Percentiles rank a stretch among this genome's conserved stretches.
Conservation (phyloP, 2,113 vertebrate genomes). For the Sardina pilchardus region DNA sequence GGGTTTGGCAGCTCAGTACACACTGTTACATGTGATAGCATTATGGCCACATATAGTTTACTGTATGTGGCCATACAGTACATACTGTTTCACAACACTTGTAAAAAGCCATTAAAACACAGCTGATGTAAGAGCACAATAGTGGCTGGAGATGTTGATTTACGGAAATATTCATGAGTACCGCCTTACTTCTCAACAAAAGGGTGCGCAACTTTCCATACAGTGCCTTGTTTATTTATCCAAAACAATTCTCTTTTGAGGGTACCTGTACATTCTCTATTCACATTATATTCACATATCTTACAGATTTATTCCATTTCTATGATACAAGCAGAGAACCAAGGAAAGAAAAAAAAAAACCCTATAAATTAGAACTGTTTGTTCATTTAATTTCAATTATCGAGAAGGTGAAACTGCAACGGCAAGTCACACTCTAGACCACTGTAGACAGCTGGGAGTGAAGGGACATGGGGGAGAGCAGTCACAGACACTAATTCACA, state of each 20-base stretch:
- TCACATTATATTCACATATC: slow-evolving; percentile 20
- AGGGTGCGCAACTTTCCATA: background rate
- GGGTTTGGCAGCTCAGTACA: background rate
- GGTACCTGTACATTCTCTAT: slow-evolving; percentile 5
- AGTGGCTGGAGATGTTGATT: background rate
- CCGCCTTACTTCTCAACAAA: background rate
- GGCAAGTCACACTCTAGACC: background rate
- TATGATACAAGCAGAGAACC: background rate
- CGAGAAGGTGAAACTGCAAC: background rate
- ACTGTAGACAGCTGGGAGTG: background rate
- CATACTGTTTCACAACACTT: background rate
- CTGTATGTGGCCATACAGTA: too few relatives aligned
- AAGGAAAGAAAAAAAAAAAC: background rate
- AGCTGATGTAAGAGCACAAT: background rate
- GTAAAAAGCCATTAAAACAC: slow-evolving; percentile 6
- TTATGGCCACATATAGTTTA: background rate
- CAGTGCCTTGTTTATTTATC: background rate
- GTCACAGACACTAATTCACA: background rate
- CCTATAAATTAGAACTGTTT: background rate
- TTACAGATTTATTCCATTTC: background rate
- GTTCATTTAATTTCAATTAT: background rate
- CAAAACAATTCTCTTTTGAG: slow-evolving; percentile 12
- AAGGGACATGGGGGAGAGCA: background rate
- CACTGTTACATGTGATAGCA: background rate
- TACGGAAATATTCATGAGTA: background rate